Base-by-base conservation (phyloP, 2,888 invertebrate genomes). In the Pyrgus malvae region DNA sequence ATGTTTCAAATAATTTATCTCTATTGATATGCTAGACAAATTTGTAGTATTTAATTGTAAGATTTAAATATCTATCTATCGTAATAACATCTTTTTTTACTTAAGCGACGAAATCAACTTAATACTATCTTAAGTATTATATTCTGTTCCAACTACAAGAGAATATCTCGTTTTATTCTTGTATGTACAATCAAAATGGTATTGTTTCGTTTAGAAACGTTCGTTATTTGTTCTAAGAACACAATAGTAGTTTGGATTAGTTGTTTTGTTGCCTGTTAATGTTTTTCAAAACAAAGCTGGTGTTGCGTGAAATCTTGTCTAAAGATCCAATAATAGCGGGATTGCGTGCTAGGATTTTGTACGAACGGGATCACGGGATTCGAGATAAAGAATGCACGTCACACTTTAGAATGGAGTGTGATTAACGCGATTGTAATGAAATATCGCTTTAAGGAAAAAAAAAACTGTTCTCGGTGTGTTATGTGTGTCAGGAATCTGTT, bases 281-380 rank as follows among this genome's bases (percentile, higher is more conserved):
- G 50, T 16, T 14, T 35, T 27, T 38, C 25, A n/a, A 51, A 44
- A 51, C 44, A 44, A 51, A 31, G 50, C 16, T 31, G 16, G 11
- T n/a, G 29, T 51, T 44, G 33, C 31, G 9, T 42, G 42, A 17
- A 50, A 31, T 50, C 25, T 33, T 46, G 42, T 50, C 42, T 44
- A 44, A 17, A 50, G 17, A 21, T 51, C 37, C 35, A 42, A 44
- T 51, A 51, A 51, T 51, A 44, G 51, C 51, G 9, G 51, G 19
- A 44, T 51, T 51, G 51, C 51, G 44, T 51, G 51, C 37, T 33
- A 23, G 37, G 37, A 44, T 27, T 44, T 51, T 19, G n/a, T 9
- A 9, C 17, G 9, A 9, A 37, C 17, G 12, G 44, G 44, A 37
- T 44, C 19, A 17, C 33, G 7, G 37, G 44, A n/a, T n/a, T n/a